Conservation (phyloP, 2,113 vertebrate species). For the Myotis yumanensis region DNA sequence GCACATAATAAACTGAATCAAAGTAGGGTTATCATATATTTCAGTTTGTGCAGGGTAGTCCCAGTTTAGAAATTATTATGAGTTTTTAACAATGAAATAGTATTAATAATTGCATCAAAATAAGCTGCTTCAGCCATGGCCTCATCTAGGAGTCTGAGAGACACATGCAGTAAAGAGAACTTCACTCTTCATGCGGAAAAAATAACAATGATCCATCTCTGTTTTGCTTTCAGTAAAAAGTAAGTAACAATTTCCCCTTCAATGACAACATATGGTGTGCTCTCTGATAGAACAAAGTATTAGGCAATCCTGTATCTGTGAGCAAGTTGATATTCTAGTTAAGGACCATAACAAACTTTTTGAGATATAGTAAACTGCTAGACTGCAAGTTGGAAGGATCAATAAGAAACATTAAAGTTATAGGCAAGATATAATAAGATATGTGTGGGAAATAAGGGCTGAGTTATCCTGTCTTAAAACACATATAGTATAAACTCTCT, state of each 20-base stretch:
- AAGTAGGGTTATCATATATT: not conserved
- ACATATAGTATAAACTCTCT: not conserved
- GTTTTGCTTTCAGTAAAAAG: not conserved
- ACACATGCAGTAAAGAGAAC: not conserved
- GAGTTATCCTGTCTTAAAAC: not conserved
- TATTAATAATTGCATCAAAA: not conserved
- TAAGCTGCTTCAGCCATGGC: not conserved
- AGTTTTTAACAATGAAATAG: not conserved
- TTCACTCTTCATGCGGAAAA: not conserved
- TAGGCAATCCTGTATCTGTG: not conserved
- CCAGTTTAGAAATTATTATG: not conserved
- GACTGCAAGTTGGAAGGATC: not conserved
- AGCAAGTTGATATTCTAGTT: not conserved
- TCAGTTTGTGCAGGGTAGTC: not conserved
- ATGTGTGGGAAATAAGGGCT: not conserved
- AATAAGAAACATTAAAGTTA: not conserved
- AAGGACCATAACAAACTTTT: not conserved
- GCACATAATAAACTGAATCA: not conserved
- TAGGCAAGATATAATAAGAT: not conserved
- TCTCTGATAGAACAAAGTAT: not conserved
- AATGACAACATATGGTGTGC: not conserved
- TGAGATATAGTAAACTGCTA: not conserved
- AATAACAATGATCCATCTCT: not conserved
- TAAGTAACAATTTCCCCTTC: not conserved
- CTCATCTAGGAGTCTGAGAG: not conserved